Percentiles rank a stretch among this genome's conserved stretches.
These are phyloP conservation scores for Gymnothorax javanicus DNA, from an alignment of 2,797 vertebrate genomes.

Conservation along the genomic window DNA sequence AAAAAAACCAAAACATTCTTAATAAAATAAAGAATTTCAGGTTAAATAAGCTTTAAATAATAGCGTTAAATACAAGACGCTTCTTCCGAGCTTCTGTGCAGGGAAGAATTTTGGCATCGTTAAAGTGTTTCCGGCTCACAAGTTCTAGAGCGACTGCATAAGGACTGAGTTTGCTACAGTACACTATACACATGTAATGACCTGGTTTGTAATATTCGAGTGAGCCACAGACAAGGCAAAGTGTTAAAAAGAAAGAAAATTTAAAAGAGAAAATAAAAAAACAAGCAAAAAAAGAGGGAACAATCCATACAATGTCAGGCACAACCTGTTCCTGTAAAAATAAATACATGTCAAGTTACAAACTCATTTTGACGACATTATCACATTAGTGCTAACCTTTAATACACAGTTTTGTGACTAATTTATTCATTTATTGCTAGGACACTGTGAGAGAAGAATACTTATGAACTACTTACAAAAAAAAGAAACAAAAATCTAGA, in stretches of 20 bases:
- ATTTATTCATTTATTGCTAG: constrained; percentile 81
- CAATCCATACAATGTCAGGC: constrained; percentile 71
- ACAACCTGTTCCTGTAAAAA: constrained; percentile 77
- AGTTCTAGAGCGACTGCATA: constrained; percentile 49
- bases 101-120: constrained; percentile 68
- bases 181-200: constrained; percentile 64
- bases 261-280: constrained; percentile 13
- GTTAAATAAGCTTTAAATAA: constrained; percentile 88
- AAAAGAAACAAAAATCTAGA: constrained; percentile 5
- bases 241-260: constrained; percentile 37
- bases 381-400: constrained; percentile 71
- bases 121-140: constrained; percentile 53
- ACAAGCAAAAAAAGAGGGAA: constrained; percentile 51
- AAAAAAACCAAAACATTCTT: constrained; percentile 56
- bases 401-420: constrained; percentile 66
- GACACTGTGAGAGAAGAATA: constrained; percentile 73
- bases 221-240: constrained; percentile 72
- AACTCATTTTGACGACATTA: constrained; percentile 65
- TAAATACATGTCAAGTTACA: constrained; percentile 75
- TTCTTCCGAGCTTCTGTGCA: constrained; percentile 81
- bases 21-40: constrained; percentile 68
- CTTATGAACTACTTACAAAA: constrained; percentile 77
- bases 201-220: constrained; percentile 47
- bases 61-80: constrained; percentile 81
- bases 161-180: constrained; percentile 55